A percentile compares a stretch with the other conserved stretches of the same genome.
phyloP scores from a whole-genome alignment of 2,888 invertebrate genomes.

The Drosophila fungiperda region DNA sequence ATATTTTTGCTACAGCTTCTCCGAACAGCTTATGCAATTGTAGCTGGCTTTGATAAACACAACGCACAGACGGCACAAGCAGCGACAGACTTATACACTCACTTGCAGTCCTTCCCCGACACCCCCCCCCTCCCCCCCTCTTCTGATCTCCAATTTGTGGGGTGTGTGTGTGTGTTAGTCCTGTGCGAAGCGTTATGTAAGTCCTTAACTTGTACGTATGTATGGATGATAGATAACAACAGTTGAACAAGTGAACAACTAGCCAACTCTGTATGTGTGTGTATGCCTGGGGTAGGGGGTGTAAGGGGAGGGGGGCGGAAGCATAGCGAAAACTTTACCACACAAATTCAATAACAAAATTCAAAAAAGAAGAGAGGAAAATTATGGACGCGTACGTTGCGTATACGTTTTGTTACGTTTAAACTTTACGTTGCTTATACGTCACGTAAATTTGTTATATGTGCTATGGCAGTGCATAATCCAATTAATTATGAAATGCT shows the following conservation, averaged over 20 bases:
- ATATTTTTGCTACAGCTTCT: constrained; percentile 33
- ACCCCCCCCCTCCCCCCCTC: not conserved
- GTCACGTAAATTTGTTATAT: constrained; percentile 18
- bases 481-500: constrained; percentile 33
- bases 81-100: constrained; percentile 9
- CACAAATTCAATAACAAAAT: constrained; percentile 12
- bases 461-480: constrained; percentile 30
- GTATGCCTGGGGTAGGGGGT: no score
- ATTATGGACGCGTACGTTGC: constrained; percentile 38
- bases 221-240: constrained; percentile 35
- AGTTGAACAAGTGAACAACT: constrained; percentile 8
- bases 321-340: constrained; percentile 54
- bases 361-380: not conserved
- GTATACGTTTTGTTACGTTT: constrained; percentile 46
- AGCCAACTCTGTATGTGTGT: constrained; percentile 12
- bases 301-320: constrained; percentile 13
- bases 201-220: constrained; percentile 24
- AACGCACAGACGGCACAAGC: constrained; percentile 7
- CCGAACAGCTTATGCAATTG: constrained; percentile 61
- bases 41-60: constrained; percentile 60
- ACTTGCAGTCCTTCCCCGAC: no score
- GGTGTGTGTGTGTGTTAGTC: constrained; percentile 2
- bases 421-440: constrained; percentile 65
- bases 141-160: not conserved
- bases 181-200: constrained; percentile 39